Evolutionary conservation across 1,140 invertebrate genomes (phyloP), one percentile per base, ranked within the genome.

Genomic region (Drosophila rufa): DNA sequence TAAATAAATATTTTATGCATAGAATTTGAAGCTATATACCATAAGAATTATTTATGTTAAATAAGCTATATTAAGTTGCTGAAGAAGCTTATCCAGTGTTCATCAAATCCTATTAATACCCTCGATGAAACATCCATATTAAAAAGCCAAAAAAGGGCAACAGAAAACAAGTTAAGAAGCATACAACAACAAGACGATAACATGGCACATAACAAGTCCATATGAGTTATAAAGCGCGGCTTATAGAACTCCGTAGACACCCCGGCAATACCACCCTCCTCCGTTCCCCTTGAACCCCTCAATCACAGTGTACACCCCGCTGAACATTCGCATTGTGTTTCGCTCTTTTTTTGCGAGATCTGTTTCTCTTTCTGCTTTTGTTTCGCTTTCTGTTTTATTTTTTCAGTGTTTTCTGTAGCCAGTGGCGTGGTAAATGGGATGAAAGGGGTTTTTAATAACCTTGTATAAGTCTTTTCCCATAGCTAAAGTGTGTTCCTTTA

Each of bases 201-300:
- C 76, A 79, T 71, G 76, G 59, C 65, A 62, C 51, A 70, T 62
- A 78, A 78, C 75, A 79, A 71, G 47, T 68, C 45, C 58, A 79
- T 79, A 79, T 79, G 59, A 62, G 42, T 64, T 65, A 43, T 66
- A 36, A 59, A 25, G 57, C 59, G 43, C 43, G 60, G 42, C 57
- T 64, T 71, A 78, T 79, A 58, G 53, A 43, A 61, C 75, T 45
- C 33, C 53, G 51, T 45, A 78, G 75, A 69, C 25, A 57, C 33
- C 45, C 11, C 45, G 30, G 40, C 53, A 56, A 19, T 25, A 15
- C 8, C 50, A 17, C 9, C 6, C 17, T 25, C 22, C 22, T 25
- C 36, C 30, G 2, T 25, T 38, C 12, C 43, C 38, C 15, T 5
- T 15, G n/a, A 42, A 7, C n/a, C 30, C 27, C 19, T n/a, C n/a